A percentile compares a stretch with the other conserved stretches of the same genome.
phyloP scores from a whole-genome alignment of 2,113 vertebrate genomes.

The Megaceryle torquata region DNA sequence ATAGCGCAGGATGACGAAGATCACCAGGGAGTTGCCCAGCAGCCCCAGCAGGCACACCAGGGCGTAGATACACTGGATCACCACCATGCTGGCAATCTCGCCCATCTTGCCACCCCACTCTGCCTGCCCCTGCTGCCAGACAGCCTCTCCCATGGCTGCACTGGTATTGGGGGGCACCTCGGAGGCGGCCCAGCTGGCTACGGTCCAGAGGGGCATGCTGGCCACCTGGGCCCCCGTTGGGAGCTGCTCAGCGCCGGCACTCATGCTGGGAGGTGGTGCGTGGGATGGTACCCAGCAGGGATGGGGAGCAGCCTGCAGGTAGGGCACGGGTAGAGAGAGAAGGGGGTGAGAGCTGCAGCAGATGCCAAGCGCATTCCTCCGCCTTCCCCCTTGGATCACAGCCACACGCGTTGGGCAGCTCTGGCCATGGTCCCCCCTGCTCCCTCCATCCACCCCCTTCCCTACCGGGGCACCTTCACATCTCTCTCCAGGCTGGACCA shows the following conservation, averaged over 20 bases:
- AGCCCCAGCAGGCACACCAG: conserved; percentile 88
- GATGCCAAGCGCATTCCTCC: background rate
- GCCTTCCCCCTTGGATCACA: fast-evolving
- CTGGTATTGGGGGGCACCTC: conserved; percentile 38
- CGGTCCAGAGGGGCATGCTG: background rate
- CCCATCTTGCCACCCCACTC: background rate
- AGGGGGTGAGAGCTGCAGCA: background rate
- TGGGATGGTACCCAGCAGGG: background rate
- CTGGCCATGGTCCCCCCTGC: fast-evolving
- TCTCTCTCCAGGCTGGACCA: background rate
- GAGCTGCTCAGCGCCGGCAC: background rate
- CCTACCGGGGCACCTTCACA: background rate
- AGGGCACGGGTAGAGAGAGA: background rate
- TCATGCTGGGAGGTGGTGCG: conserved; percentile 62
- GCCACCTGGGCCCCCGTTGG: background rate
- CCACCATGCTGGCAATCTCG: conserved; percentile 64
- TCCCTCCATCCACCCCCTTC: background rate
- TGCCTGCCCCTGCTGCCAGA: background rate
- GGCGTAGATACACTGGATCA: conserved; percentile 85
- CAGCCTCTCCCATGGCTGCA: fast-evolving
- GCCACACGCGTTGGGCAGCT: background rate
- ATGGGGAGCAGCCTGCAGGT: background rate
- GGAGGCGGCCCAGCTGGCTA: background rate
- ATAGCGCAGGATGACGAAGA: conserved; percentile 88
- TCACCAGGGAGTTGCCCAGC: conserved; percentile 88